phyloP scores from a whole-genome alignment of 2,113 vertebrate genomes.

The Coregonus clupeaformis region DNA sequence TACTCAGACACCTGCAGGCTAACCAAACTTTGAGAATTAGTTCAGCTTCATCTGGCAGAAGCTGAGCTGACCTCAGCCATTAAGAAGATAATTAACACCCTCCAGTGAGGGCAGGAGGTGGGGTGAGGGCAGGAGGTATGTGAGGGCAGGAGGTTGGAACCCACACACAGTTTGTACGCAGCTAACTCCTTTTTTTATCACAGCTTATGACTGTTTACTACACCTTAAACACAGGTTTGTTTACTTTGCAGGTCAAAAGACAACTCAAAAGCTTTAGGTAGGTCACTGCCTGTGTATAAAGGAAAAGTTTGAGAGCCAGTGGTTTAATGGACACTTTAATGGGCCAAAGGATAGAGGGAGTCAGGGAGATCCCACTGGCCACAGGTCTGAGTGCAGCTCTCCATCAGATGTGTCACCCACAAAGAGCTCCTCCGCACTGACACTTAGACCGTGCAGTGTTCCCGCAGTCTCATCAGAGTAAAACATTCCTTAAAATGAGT shows the following conservation, averaged over 20 bases:
- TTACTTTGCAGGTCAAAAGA: no score
- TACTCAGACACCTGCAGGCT: background rate
- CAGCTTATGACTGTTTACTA: no score
- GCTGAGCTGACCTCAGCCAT: no score
- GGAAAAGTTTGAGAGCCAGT: background rate
- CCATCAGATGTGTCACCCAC: constrained; percentile 51
- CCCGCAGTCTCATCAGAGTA: constrained; percentile 51
- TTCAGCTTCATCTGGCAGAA: background rate
- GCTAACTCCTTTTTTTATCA: no score
- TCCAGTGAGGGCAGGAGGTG: no score
- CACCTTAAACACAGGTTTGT: no score
- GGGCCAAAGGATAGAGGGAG: constrained; percentile 18
- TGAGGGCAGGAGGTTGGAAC: no score
- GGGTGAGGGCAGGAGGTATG: no score
- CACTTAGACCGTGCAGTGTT: constrained; percentile 41
- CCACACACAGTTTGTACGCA: no score
- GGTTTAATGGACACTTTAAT: background rate
- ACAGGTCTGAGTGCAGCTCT: constrained; percentile 40
- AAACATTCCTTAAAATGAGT: constrained; percentile 65
- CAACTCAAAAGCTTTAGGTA: background rate
- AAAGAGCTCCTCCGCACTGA: constrained; percentile 42
- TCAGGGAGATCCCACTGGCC: constrained; percentile 17
- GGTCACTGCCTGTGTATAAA: no score
- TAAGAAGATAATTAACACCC: no score
- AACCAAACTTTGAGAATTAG: background rate